Evolutionary conservation across 2,888 invertebrate genomes (phyloP), one percentile per base, ranked within the genome.

Genomic region (Rhaphigaster nebulosa): DNA sequence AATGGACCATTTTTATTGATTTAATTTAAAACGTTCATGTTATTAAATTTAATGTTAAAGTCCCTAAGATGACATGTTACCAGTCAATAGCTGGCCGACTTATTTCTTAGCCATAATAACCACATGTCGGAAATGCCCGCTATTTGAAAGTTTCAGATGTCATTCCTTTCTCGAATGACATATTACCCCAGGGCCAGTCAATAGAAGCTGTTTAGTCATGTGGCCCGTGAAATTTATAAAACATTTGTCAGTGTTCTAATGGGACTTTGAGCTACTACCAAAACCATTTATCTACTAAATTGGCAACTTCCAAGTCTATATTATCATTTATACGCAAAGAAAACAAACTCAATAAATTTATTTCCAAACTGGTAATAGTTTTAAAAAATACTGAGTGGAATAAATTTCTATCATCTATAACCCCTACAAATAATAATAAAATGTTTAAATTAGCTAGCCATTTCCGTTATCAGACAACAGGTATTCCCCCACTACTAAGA

Each of bases 131-230:
- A 76, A 76, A 76, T 76, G 38, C 34, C 38, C 38, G 38, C 70
- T 38, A 38, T 38, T 76, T 76, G 70, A 76, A 76, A 76, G 70
- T 34, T 76, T 34, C 70, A 76, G 70, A 76, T 76, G 70, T 38
- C 70, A 76, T 76, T 76, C 70, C 70, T 76, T 76, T 76, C 70
- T 38, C 5, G 70, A 76, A 76, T 76, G 70, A 76, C 70, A 76
- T 38, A 76, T 38, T 34, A 76, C 70, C 70, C 23, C 13, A 38
- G 70, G 0, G 8, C 20, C 20, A 76, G 34, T 38, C 70, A 76
- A 76, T 76, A 76, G 70, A 76, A 76, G 34, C 34, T 76, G 70
- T 76, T 38, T 34, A 76, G 34, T 76, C 70, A 76, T 38, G 29
- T 20, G 12, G 20, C 2, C 38, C 38, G 70, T 20, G 38, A 38